Evolutionary conservation across 2,113 vertebrate genomes (phyloP), one percentile per base, ranked within the genome.

Genomic region (Uropsilus gracilis): DNA sequence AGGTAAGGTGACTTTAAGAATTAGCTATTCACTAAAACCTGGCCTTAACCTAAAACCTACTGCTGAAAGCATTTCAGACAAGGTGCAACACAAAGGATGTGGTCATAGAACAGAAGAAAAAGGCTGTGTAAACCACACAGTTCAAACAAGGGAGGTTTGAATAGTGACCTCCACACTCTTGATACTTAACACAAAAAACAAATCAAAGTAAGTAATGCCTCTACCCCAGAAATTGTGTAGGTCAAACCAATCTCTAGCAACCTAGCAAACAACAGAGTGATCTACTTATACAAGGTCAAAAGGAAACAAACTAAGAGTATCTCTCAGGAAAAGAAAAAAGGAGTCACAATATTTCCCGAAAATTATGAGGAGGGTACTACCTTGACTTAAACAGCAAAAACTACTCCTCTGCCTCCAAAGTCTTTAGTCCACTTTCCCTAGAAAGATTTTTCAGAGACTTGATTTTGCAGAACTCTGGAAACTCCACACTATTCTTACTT

Each of bases 181-280:
- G 61, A 77, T 68, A 76, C 18, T 76, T 55, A 84, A 30, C n/a
- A 66, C 0, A 5, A 92, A 88, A 89, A 94, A 95, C n/a, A 92
- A 89, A 97, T 86, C 90, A 95, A 93, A 78, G 9, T n/a, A 94
- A 97, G 48, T 39, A 72, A 86, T 53, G 24, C 39, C 64, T 59
- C 46, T 97, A 76, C 66, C 64, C 46, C 7, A 17, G n/a, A 86
- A 72, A 72, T 13, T 7, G 28, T 50, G 18, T 34, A 86, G 42
- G 69, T 78, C 86, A 81, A 0, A 18, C 10, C 34, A 92, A 71
- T 17, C 2, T 2, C n/a, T 28, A 76, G 88, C 59, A 96, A 96
- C 30, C 75, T 39, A 68, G 91, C 55, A 53, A 24, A 57, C 37
- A 81, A 53, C 22, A 95, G 39, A 89, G 85, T 26, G 78, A 0